Base-by-base conservation (phyloP, 2,797 vertebrate genomes). In the Enteromius paludinosus region DNA sequence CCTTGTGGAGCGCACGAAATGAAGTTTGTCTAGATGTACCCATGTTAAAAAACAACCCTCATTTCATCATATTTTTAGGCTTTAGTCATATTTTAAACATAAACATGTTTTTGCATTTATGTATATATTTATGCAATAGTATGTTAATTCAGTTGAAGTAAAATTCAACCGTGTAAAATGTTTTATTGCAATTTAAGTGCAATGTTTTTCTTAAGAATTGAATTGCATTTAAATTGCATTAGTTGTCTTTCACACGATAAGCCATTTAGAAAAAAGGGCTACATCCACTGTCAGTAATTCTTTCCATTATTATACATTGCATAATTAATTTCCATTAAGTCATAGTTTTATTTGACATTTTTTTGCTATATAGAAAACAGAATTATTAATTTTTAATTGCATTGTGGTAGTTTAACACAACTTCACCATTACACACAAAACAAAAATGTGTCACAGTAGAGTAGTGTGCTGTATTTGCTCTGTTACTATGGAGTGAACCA, bases 401-500 rank as follows among this genome's bases (percentile, higher is more conserved):
- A 5, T 33, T 33, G 18, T 71, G 45, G 25, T 18, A 3, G 28
- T 72, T n/a, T n/a, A 72, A 35, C 2, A 14, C 33, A 8, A 17
- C 15, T 59, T 56, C n/a, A 41, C n/a, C n/a, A 25, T 25, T 59
- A 3, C 30, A 38, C 33, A 25, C 20, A 17, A 23, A 71, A 28
- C 18, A n/a, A 18, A 25, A 66, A 64, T 69, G 49, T 54, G 56
- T 69, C 73, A 76, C 30, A 23, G 66, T 61, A 12, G 41, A 78
- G 54, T 28, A 1, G 38, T 38, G 56, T 66, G 49, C 73, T 33
- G 43, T 68, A 43, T 73, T 79, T 52, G 43, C 49, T 74, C 20
- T 59, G 69, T 82, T 79, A 38, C 78, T 75, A 54, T 79, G 64
- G 71, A 41, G 78, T 81, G 47, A 41, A 15, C 9, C 64, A 38